Percentiles rank a stretch among this genome's conserved stretches.
phyloP scores from a whole-genome alignment of 2,888 invertebrate species.

The Mylabris sibirica region DNA sequence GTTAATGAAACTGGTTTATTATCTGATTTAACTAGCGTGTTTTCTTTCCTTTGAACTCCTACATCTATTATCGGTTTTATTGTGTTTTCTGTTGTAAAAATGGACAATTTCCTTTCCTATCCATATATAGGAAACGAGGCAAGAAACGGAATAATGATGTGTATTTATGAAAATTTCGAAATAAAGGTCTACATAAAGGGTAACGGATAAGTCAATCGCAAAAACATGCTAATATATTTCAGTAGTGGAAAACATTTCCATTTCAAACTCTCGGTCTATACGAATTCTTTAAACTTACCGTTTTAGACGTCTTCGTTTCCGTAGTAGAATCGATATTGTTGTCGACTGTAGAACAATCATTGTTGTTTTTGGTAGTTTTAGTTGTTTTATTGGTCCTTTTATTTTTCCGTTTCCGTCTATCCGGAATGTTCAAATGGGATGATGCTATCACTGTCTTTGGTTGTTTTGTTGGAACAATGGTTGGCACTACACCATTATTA shows the following conservation, averaged over 20 bases:
- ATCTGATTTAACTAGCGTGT: not conserved
- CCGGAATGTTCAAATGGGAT: constrained; percentile 51
- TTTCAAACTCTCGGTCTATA: not conserved
- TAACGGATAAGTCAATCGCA: constrained; percentile 16
- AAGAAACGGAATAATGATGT: not conserved
- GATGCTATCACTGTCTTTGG: constrained; percentile 44
- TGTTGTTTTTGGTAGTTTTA: constrained; percentile 48
- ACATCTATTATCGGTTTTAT: not conserved
- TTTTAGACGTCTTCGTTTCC: constrained; percentile 43
- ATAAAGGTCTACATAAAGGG: constrained; percentile 15
- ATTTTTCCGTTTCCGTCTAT: constrained; percentile 52
- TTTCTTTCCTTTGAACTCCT: not conserved
- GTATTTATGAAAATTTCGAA: constrained; percentile 12
- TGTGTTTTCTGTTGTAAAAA: not conserved
- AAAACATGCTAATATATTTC: constrained; percentile 19
- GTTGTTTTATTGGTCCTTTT: constrained; percentile 48
- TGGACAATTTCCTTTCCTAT: not conserved
- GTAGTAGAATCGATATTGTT: constrained; percentile 39
- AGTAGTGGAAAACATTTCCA: not conserved
- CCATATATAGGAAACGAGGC: not conserved
- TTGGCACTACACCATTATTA: constrained; percentile 17
- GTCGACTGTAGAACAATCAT: constrained; percentile 44
- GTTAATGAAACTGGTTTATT: not conserved
- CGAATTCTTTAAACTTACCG: constrained; percentile 41
- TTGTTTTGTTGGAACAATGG: constrained; percentile 23